Percentiles rank a stretch among this genome's conserved stretches.
Evolutionary conservation across 2,113 vertebrate genomes (phyloP).

Genomic region (Oreochromis tanganicae): DNA sequence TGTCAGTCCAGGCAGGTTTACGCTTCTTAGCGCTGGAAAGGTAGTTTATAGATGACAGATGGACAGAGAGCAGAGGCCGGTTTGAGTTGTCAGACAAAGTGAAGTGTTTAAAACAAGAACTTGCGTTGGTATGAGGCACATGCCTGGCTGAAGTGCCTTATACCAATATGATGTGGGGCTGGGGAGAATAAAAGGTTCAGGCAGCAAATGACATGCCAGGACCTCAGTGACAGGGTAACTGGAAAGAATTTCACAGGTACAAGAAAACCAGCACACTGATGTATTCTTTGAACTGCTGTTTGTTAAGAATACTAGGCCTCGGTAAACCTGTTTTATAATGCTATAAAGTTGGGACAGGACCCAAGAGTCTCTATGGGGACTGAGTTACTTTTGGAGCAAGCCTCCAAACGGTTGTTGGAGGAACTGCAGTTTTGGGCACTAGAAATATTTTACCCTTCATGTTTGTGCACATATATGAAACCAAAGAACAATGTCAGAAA

Average conservation of each 20-base stretch:
- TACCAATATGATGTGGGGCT: not conserved
- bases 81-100: not conserved
- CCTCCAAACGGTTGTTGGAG: not conserved
- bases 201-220: not conserved
- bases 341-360: not conserved
- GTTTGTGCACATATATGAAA: not conserved
- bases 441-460: not conserved
- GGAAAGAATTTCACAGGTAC: not conserved
- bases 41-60: not conserved
- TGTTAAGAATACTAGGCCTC: not conserved
- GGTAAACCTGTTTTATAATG: not conserved
- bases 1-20: conserved; percentile 94
- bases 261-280: not conserved
- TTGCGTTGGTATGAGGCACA: not conserved
- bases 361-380: not conserved
- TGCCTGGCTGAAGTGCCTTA: not conserved
- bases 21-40: conserved; percentile 84
- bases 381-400: not conserved
- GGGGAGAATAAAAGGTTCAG: not conserved
- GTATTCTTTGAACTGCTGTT: not conserved
- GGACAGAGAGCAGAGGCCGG: not conserved
- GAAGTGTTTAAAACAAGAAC: not conserved
- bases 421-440: not conserved
- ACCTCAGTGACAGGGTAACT: not conserved
- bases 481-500: not conserved